Conservation (phyloP, 2,888 invertebrate genomes). For the Dasysyrphus albostriatus region DNA sequence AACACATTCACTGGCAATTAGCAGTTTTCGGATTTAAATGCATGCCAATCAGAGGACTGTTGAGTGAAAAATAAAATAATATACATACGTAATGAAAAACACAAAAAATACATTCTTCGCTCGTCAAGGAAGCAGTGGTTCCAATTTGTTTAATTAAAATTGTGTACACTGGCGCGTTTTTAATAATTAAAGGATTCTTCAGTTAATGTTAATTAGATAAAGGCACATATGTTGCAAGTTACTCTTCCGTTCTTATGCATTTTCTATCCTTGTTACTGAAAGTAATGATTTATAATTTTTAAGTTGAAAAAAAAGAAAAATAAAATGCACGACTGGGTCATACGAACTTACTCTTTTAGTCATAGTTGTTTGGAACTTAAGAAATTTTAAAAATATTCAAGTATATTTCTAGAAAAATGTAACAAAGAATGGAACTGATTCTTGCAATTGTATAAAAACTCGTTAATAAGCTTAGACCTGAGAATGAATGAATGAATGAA, state of each 20-base stretch:
- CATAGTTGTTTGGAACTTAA: no score
- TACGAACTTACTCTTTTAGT: no score
- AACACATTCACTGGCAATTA: constrained; percentile 53
- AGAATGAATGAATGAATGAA: no score
- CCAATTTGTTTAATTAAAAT: constrained; percentile 75
- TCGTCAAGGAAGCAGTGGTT: constrained; percentile 58
- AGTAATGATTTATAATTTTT: not conserved
- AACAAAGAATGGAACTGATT: no score
- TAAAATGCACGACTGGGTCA: no score
- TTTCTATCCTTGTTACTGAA: not conserved
- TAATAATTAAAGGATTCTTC: constrained; percentile 57
- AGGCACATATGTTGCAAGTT: constrained; percentile 17
- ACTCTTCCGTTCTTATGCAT: not conserved
- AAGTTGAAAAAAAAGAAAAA: no score
- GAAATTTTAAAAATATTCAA: no score
- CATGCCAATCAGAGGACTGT: constrained; percentile 62
- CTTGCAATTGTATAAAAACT: no score
- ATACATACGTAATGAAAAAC: constrained; percentile 17
- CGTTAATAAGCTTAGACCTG: no score
- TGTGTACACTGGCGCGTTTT: constrained; percentile 49
- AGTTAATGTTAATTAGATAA: constrained; percentile 67
- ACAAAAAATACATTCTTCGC: constrained; percentile 41
- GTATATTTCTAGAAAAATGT: no score
- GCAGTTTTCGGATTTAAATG: constrained; percentile 55
- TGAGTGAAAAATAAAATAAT: constrained; percentile 9